Base-by-base conservation (phyloP, 2,888 invertebrate species). In the Apoda limacodes region DNA sequence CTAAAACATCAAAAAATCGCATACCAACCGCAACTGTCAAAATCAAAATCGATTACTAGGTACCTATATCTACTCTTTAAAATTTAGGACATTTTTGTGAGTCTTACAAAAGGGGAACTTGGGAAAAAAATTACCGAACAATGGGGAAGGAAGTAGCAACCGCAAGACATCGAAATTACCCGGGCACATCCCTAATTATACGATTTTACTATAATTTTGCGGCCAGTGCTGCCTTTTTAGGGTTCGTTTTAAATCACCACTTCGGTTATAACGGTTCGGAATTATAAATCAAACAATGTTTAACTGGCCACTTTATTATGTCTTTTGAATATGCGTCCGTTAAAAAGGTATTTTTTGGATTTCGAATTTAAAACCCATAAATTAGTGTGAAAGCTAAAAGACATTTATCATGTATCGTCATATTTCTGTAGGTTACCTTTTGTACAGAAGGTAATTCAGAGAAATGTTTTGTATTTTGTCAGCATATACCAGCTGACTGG, bases 121-220 rank as follows among this genome's bases (percentile, higher is more conserved):
- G 39, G 37, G 32, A 50, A 52, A 60, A 55, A 46, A 48, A 47
- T 36, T 44, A 43, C 25, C 40, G 43, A 62, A 78, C 78, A 78
- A 78, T 71, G 52, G 66, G 65, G 60, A 67, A 76, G 78, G 78
- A 76, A 78, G 65, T 55, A 43, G 50, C 49, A 54, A 75, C 78
- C 76, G 61, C 78, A 76, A 71, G 69, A 60, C 57, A 46, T 55
- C 48, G 48, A 60, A 76, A 75, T 70, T 68, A 61, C 58, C 50
- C 39, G 46, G 56, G 56, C 50, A 53, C 62, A 50, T 60, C 67
- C 70, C 56, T 78, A 78, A 78, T 78, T 75, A 78, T 56, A 74
- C 52, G 61, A 65, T 64, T 63, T 64, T 58, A 63, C 65, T 64
- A 61, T 75, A 75, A 75, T 76, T 75, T 75, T 68, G 74, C 58